These are phyloP conservation scores for Sandelia bainsii DNA, from an alignment of 2,797 vertebrate species.

Conservation along the genomic window DNA sequence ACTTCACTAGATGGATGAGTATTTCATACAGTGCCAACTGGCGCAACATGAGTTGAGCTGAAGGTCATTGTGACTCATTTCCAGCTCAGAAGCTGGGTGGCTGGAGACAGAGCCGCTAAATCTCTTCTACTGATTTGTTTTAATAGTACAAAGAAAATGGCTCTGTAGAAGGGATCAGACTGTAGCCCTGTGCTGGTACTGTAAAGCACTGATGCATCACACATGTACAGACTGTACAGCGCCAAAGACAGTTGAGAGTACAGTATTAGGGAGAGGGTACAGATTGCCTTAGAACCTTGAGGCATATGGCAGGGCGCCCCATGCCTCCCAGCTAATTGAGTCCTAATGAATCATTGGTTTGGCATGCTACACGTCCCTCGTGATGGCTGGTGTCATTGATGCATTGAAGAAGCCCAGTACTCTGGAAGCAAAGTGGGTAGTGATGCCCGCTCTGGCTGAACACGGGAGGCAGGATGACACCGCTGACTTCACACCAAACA, in stretches of 20 bases:
- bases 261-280: constrained; percentile 63
- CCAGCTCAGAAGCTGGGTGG: constrained; percentile 59
- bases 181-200: constrained; percentile 29
- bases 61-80: constrained; percentile 82
- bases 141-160: constrained; percentile 48
- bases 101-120: constrained; percentile 61
- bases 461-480: constrained; percentile 49
- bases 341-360: constrained; percentile 85
- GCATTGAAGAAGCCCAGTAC: constrained; percentile 72
- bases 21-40: constrained; percentile 79
- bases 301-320: constrained; percentile 79
- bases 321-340: constrained; percentile 80
- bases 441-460: constrained; percentile 54
- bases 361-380: constrained; percentile 74
- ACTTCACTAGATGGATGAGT: constrained; percentile 79
- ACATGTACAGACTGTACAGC: constrained; percentile 41
- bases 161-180: constrained; percentile 34
- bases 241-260: constrained; percentile 60
- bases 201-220: constrained; percentile 32
- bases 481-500: constrained; percentile 49
- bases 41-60: constrained; percentile 78
- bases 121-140: constrained; percentile 54
- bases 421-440: constrained; percentile 65
- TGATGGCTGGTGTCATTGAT: constrained; percentile 78
- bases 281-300: constrained; percentile 71